phyloP scores from a whole-genome alignment of 2,888 invertebrate genomes.

The Tiliacea aurago region DNA sequence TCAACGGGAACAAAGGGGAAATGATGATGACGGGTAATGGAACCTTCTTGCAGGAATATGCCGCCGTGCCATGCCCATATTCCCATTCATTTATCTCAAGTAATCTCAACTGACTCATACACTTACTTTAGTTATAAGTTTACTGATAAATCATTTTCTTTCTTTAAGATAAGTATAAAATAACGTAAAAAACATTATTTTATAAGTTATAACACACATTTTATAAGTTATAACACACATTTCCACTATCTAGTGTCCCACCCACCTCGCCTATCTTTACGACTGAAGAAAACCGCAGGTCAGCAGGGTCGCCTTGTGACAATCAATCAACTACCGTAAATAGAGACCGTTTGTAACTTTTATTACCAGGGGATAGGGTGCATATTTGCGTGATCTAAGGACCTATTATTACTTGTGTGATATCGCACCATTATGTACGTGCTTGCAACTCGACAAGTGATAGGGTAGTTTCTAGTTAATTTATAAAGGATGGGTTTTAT shows the following conservation, averaged over 20 bases:
- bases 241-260: slow-evolving; percentile 66
- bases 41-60: background rate
- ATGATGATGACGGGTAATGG: no score
- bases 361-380: slow-evolving; percentile 32
- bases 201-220: slow-evolving; percentile 42
- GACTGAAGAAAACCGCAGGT: slow-evolving; percentile 69
- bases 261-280: slow-evolving; percentile 75
- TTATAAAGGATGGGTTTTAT: slow-evolving; percentile 2
- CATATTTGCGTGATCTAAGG: slow-evolving; percentile 19
- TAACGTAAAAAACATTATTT: slow-evolving; percentile 28
- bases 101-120: slow-evolving; percentile 37
- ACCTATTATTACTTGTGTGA: slow-evolving; percentile 3
- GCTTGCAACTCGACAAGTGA: slow-evolving; percentile 42
- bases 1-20: no score
- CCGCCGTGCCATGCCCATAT: background rate
- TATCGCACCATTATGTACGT: slow-evolving; percentile 56
- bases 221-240: slow-evolving; percentile 45
- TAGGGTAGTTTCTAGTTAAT: slow-evolving; percentile 47
- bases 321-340: slow-evolving; percentile 25
- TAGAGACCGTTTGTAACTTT: slow-evolving; percentile 20
- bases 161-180: slow-evolving; percentile 14
- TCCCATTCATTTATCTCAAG: slow-evolving; percentile 2
- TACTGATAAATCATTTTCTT: slow-evolving; percentile 27
- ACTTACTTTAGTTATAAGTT: slow-evolving; percentile 11
- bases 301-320: slow-evolving; percentile 53